phyloP scores from a whole-genome alignment of 2,888 invertebrate genomes.

The Dendrolimus pini region DNA sequence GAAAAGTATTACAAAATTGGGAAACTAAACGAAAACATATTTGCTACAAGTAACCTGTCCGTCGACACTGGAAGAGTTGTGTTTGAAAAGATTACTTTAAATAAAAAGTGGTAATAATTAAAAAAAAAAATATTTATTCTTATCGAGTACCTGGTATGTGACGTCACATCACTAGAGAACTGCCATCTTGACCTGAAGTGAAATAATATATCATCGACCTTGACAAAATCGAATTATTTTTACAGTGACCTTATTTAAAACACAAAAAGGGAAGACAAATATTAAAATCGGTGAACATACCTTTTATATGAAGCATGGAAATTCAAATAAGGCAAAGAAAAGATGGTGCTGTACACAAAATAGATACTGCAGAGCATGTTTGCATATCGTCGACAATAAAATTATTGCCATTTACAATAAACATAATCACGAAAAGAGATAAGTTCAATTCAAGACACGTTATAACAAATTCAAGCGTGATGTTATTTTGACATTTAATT shows the following conservation, averaged over 20 bases:
- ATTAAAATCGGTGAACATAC: slow-evolving; percentile 47
- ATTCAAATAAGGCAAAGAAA: slow-evolving; percentile 27
- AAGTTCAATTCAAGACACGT: slow-evolving; percentile 7
- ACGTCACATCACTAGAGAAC: too few species aligned
- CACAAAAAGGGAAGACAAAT: slow-evolving; percentile 47
- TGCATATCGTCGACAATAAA: slow-evolving; percentile 44
- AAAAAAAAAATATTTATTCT: too few species aligned
- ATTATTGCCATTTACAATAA: slow-evolving; percentile 49
- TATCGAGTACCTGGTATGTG: too few species aligned
- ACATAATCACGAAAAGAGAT: slow-evolving; percentile 55
- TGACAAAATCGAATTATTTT: slow-evolving; percentile 7
- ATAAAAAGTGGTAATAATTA: too few species aligned
- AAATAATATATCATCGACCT: too few species aligned
- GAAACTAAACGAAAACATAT: too few species aligned
- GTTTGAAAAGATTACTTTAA: too few species aligned
- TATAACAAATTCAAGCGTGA: slow-evolving; percentile 1
- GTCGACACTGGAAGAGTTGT: too few species aligned
- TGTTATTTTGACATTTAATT: too few species aligned
- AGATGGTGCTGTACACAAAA: slow-evolving; percentile 53
- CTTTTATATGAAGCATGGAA: slow-evolving; percentile 48
- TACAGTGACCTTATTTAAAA: slow-evolving; percentile 45
- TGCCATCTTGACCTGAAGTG: too few species aligned
- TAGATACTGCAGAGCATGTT: slow-evolving; percentile 47
- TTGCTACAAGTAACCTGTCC: too few species aligned
- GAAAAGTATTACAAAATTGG: too few species aligned